phyloP scores from a whole-genome alignment of 1,140 invertebrate genomes.

The Temnothorax longispinosus region DNA sequence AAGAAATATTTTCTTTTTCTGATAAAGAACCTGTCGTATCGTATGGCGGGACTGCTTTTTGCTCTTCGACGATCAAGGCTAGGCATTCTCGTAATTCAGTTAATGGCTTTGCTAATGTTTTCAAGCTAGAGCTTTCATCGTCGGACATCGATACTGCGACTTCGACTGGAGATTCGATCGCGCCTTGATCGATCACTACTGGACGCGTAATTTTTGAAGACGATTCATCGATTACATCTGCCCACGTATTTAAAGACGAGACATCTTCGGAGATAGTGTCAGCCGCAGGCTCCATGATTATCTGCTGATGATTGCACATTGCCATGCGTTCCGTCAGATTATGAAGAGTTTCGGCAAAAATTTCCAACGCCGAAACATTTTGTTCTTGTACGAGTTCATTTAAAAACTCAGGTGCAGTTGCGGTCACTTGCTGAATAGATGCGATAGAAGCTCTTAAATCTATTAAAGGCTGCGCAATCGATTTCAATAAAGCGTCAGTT shows the following conservation, averaged over 20 bases:
- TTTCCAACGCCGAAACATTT: conserved; percentile 82
- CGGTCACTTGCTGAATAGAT: conserved; percentile 81
- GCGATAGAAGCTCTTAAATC: conserved; percentile 82
- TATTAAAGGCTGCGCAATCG: conserved; percentile 77
- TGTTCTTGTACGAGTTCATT: conserved; percentile 76
- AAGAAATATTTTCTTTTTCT: conserved; percentile 60
- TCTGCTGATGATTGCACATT: conserved; percentile 71
- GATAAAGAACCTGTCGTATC: conserved; percentile 76
- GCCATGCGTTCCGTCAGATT: conserved; percentile 80
- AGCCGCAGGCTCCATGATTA: conserved; percentile 62
- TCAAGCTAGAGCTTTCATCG: conserved; percentile 58
- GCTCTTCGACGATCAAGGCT: conserved; percentile 84
- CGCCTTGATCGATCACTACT: conserved; percentile 54
- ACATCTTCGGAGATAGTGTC: conserved; percentile 68
- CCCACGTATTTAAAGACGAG: conserved; percentile 69
- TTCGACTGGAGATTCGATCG: conserved; percentile 62
- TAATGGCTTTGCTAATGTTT: conserved; percentile 85
- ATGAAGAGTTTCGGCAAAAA: conserved; percentile 85
- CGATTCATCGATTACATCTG: conserved; percentile 55
- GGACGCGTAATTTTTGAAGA: conserved; percentile 23
- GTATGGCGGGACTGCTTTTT: conserved; percentile 79
- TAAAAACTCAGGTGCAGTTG: conserved; percentile 14
- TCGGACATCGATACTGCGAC: conserved; percentile 65
- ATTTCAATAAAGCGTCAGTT: conserved; percentile 62
- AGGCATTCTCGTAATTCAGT: conserved; percentile 86